Base-by-base conservation (phyloP, 2,888 invertebrate species). In the Drosophila tripunctata region DNA sequence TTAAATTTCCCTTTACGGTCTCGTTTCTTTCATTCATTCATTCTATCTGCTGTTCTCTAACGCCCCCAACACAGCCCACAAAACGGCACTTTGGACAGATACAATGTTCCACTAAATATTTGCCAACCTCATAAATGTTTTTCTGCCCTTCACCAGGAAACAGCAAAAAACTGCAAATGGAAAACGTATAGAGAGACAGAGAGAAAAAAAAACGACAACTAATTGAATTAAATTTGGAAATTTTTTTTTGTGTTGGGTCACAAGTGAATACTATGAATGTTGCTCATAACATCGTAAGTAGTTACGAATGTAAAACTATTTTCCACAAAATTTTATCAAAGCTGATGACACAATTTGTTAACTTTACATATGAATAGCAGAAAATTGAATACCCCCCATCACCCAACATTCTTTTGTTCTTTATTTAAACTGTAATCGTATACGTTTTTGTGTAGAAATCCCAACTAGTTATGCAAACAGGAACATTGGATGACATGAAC, bases 141-240 rank as follows among this genome's bases (percentile, higher is more conserved):
- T 35, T 52, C 45, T 48, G 45, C 17, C 19, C 3, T 38, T 3
- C 4, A n/a, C 4, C 36, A 10, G 41, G 35, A 43, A 52, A 57
- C 12, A 4, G n/a, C 5, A 8, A 21, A 31, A 22, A 14, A 15
- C 4, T 3, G 21, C 21, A 21, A n/a, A n/a, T n/a, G 21, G 21
- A 21, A 21, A 21, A 22, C 7, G 27, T 3, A 27, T 1, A n/a
- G n/a, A n/a, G n/a, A n/a, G 27, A 10, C 4, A 22, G 4, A 4
- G 22, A 10, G 22, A 12, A 33, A 55, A 38, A 52, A 69, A 55
- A 24, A 38, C 38, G 40, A 36, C 19, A 62, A 58, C 81, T 78
- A 79, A 81, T 84, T 84, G 81, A 79, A 79, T 79, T 78, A 80
- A 71, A 78, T 79, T 83, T 61, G 64, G 62, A 69, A 80, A 64